Base-by-base conservation (phyloP, 2,113 vertebrate genomes). In the Gila orcuttii region DNA sequence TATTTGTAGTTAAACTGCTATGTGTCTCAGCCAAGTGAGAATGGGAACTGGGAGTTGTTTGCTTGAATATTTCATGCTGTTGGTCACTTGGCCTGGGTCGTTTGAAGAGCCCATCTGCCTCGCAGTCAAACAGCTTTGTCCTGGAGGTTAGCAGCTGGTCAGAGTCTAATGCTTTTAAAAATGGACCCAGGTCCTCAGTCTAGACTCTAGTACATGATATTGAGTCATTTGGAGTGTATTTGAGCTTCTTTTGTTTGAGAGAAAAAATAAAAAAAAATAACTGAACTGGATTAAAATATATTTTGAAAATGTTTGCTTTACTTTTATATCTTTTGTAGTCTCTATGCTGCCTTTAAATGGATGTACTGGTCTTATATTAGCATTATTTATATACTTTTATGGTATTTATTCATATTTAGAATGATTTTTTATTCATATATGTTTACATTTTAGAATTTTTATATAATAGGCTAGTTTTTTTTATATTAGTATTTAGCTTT, bases 31-130 rank as follows among this genome's bases (percentile, higher is more conserved):
- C 85, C 74, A 57, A 84, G 73, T 82, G 82, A 80, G n/a, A 69
- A 71, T 21, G 33, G 52, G 78, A 47, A 31, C 33, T 28, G 66
- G 25, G 39, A 74, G 66, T 74, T 31, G 47, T 86, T 79, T 86
- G 88, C 85, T 13, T 59, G 84, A 86, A 85, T 83, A 86, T 79
- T 75, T 88, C 82, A 91, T 90, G 85, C 82, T 89, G 91, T 88
- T 89, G 88, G 69, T 82, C 42, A 82, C 75, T 90, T 47, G 89
- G 89, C 52, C 64, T 28, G 50, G 25, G 47, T 75, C 77, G 36
- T 45, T 85, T 81, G 31, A 42, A 25, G n/a, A 71, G 74, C 60
- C 74, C 75, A 78, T 83, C 73, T 84, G 80, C 86, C 75, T 59
- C 64, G 74, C 42, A 47, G 15, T 6, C 52, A 47, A 6, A 59